phyloP scores from a whole-genome alignment of 2,888 invertebrate genomes.

The Buathra laborator region DNA sequence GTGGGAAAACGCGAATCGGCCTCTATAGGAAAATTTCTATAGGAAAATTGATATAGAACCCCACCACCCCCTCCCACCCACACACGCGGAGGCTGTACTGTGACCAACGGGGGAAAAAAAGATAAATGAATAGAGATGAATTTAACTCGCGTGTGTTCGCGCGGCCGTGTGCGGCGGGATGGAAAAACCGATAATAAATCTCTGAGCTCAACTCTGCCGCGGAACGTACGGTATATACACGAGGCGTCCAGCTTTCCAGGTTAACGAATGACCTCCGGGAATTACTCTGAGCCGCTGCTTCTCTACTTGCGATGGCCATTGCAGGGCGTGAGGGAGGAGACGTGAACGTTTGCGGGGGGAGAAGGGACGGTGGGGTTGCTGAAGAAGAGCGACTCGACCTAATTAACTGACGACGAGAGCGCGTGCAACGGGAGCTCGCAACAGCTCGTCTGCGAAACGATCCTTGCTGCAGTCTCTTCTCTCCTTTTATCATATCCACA shows the following conservation, averaged over 20 bases:
- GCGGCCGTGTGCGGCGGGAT: conserved; percentile 2
- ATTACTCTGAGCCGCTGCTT: conserved; percentile 56
- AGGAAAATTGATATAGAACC: background rate
- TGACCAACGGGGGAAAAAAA: conserved; percentile 4
- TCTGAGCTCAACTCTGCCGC: conserved; percentile 1
- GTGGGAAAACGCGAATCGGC: background rate
- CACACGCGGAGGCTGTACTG: background rate
- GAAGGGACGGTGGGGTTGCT: conserved; percentile 15
- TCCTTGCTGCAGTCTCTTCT: conserved; percentile 32
- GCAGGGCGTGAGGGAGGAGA: conserved; percentile 30
- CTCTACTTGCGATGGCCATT: background rate
- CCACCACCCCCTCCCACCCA: no score
- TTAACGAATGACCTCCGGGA: conserved; percentile 68
- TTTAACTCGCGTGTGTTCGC: conserved; percentile 13
- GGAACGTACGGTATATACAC: background rate
- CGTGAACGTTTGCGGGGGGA: conserved; percentile 39
- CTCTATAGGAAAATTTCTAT: background rate
- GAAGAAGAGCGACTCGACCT: conserved; percentile 60
- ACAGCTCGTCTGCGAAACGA: conserved; percentile 46
- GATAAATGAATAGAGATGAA: background rate
- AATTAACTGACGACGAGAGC: conserved; percentile 52
- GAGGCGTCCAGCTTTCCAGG: conserved; percentile 59
- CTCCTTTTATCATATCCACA: background rate
- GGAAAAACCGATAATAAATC: conserved; percentile 64
- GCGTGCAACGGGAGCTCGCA: conserved; percentile 22